These are phyloP conservation scores for Otocyon megalotis DNA, from an alignment of 2,113 vertebrate species.

Conservation along the genomic window DNA sequence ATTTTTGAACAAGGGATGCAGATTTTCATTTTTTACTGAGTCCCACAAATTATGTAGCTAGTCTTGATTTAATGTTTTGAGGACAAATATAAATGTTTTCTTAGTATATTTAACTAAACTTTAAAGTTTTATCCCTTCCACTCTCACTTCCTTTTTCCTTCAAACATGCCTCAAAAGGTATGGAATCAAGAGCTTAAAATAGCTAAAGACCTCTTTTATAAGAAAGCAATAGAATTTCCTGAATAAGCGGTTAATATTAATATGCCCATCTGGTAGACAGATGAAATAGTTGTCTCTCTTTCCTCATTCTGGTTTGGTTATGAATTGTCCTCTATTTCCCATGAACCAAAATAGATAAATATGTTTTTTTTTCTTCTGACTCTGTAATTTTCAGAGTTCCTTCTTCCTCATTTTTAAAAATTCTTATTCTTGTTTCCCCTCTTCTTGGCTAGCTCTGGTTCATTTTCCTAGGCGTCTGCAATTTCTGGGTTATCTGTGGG, in stretches of 20 bases:
- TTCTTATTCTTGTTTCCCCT: background rate
- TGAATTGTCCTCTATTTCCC: background rate
- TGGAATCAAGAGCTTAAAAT: conserved; percentile 52
- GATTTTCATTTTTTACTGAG: conserved; percentile 20
- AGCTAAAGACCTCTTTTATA: conserved; percentile 48
- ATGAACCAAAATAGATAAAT: background rate
- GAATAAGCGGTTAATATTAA: conserved; percentile 47
- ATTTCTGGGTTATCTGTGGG: background rate
- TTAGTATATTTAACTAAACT: conserved; percentile 8
- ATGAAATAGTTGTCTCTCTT: conserved; percentile 53
- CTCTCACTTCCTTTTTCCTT: conserved; percentile 36
- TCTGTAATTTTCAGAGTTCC: background rate
- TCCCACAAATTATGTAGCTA: background rate
- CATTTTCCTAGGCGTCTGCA: background rate
- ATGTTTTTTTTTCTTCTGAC: background rate
- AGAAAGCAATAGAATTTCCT: conserved; percentile 55
- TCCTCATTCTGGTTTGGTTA: conserved; percentile 33
- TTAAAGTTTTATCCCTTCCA: background rate
- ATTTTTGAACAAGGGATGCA: background rate
- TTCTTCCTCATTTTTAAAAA: background rate
- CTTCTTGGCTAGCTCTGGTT: background rate
- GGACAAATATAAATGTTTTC: conserved; percentile 47
- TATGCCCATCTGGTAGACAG: conserved; percentile 51
- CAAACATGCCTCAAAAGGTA: background rate
- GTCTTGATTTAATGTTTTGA: background rate